Conservation (phyloP, 2,797 vertebrate genomes). For the Sebastes minor region DNA sequence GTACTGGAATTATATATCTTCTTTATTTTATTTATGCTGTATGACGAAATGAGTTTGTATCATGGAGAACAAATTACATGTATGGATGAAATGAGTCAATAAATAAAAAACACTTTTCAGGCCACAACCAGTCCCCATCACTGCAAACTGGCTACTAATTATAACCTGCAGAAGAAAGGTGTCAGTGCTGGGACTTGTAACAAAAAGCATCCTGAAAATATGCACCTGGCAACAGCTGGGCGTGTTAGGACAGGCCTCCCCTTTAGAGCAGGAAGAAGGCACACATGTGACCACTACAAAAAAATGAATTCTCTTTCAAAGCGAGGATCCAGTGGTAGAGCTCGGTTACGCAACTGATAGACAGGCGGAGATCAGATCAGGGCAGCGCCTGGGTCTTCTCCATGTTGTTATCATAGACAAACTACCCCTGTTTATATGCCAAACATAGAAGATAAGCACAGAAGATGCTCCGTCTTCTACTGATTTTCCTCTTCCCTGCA, state of each 20-base stretch:
- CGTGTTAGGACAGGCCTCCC: conserved; percentile 42
- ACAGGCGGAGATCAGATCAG: not conserved
- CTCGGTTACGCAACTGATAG: not conserved
- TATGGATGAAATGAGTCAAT: not conserved
- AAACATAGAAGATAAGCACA: not conserved
- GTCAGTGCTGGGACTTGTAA: conserved; percentile 76
- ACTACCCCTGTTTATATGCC: not conserved
- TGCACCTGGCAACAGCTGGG: conserved; percentile 65
- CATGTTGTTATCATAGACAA: not conserved
- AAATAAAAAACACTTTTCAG: conserved; percentile 57
- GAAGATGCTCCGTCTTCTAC: not conserved
- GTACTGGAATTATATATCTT: not conserved
- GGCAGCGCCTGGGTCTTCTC: not conserved
- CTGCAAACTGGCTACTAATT: conserved; percentile 71
- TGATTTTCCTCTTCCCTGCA: not conserved
- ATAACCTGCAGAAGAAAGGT: conserved; percentile 74
- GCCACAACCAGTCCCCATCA: conserved; percentile 62
- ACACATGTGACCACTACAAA: conserved; percentile 18
- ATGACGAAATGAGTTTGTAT: not conserved
- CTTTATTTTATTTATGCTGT: not conserved
- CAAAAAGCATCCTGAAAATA: conserved; percentile 74
- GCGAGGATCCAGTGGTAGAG: not conserved
- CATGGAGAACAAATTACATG: not conserved
- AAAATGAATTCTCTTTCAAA: conserved; percentile 35
- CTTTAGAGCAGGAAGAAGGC: conserved; percentile 20